These are phyloP conservation scores for Hycleus phaleratus DNA, from an alignment of 1,140 invertebrate genomes.

Conservation along the genomic window DNA sequence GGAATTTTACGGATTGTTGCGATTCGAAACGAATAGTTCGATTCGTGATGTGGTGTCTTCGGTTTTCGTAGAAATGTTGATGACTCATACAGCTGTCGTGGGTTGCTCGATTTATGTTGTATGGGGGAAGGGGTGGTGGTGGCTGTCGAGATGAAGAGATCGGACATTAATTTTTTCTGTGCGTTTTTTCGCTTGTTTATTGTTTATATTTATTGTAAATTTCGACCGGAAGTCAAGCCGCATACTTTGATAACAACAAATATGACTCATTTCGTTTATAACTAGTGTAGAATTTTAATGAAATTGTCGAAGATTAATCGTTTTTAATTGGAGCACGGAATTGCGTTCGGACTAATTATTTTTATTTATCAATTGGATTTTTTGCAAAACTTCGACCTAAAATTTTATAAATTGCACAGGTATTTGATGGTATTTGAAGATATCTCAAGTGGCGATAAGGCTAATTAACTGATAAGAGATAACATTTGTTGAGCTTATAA, in stretches of 20 bases:
- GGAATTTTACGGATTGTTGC: not conserved
- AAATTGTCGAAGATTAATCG: too few species aligned
- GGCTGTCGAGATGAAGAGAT: not conserved
- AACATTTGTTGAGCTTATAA: too few species aligned
- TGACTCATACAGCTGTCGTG: constrained; percentile 17
- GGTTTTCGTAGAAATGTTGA: constrained; percentile 9
- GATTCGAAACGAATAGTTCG: constrained; percentile 3
- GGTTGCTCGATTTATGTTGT: not conserved
- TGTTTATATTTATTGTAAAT: not conserved
- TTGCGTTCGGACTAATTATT: too few species aligned
- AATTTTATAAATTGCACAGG: too few species aligned
- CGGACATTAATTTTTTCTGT: not conserved
- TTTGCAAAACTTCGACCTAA: too few species aligned
- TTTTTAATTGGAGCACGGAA: too few species aligned
- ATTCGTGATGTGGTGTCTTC: not conserved
- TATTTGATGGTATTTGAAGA: too few species aligned
- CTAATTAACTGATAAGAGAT: too few species aligned
- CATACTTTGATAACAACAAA: constrained; percentile 3
- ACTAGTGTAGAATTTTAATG: too few species aligned
- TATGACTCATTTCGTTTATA: not conserved
- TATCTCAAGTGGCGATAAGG: too few species aligned
- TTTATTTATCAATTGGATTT: too few species aligned
- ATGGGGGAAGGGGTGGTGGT: too few species aligned
- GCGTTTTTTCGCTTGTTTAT: not conserved
- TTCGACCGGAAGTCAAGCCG: constrained; percentile 4